Conservation (phyloP, 2,888 invertebrate genomes). For the Therioaphis trifolii region DNA sequence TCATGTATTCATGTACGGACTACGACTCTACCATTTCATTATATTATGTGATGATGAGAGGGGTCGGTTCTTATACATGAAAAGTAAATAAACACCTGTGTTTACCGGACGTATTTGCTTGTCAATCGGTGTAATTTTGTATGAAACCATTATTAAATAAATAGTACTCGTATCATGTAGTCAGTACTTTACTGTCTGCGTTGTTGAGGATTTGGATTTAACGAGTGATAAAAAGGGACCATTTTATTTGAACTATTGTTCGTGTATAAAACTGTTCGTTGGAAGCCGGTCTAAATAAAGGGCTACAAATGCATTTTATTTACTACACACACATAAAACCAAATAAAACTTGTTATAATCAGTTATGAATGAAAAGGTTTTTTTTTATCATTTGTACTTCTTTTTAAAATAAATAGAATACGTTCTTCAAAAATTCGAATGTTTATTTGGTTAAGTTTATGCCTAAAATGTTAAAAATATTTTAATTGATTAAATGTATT, state of each 20-base stretch:
- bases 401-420: no score
- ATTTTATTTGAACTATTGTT: slow-evolving; percentile 41
- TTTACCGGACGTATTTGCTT: slow-evolving; percentile 49
- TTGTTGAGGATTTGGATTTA: slow-evolving; percentile 43
- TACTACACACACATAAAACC: slow-evolving; percentile 2
- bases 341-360: slow-evolving; percentile 8
- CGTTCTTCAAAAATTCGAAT: no score
- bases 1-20: background rate
- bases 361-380: no score
- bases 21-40: background rate
- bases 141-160: slow-evolving; percentile 41
- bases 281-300: slow-evolving; percentile 19
- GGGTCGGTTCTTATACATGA: background rate
- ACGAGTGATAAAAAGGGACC: slow-evolving; percentile 46
- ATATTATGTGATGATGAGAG: background rate
- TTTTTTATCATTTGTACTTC: no score
- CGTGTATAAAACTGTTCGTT: slow-evolving; percentile 8
- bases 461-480: no score
- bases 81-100: slow-evolving; percentile 61
- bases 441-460: no score
- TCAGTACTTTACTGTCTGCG: background rate
- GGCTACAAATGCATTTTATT: background rate
- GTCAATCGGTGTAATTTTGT: slow-evolving; percentile 17
- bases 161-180: slow-evolving; percentile 10
- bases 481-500: no score